Base-by-base conservation (phyloP, 2,797 vertebrate species). In the Gila robusta region DNA sequence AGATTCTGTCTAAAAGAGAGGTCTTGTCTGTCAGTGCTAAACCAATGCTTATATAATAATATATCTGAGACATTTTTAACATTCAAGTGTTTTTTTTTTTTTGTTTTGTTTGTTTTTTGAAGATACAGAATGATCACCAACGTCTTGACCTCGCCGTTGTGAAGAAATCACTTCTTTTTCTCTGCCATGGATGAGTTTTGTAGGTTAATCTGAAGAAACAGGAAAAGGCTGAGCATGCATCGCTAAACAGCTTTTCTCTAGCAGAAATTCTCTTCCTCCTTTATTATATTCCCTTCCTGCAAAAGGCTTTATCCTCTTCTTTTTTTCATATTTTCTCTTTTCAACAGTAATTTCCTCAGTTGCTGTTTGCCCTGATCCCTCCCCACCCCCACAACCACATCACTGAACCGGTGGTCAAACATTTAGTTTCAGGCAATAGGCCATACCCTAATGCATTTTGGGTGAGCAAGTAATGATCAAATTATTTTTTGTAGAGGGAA, bases 401-500 rank as follows among this genome's bases (percentile, higher is more conserved):
- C 37, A 69, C 37, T 8, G 9, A 67, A 59, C 47, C 39, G 37
- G 44, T 67, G 52, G 72, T 79, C 73, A 82, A 71, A 82, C 26
- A 54, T 69, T 37, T 72, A 12, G 17, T 81, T 54, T 69, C 37
- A 67, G 69, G 69, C 76, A 9, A n/a, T 41, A 64, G 71, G 47
- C 39, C 76, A 47, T 78, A 66, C 59, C 32, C 71, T 79, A 54
- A 79, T 79, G 28, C 49, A 14, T 70, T 80, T 82, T 39, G 26
- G 21, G 23, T 56, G 28, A 9, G 56, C 64, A 59, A 78, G 70
- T 87, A 82, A 86, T 80, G 76, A 88, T 89, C 74, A 35, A 87
- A 87, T 90, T 88, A 90, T 91, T 91, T 56, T 47, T 52, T 87
- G 90, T 90, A 89, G 91, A 88, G 83, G 76, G 70, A 84, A 41